Conservation (phyloP, 2,888 invertebrate species). For the Linyphia triangularis region DNA sequence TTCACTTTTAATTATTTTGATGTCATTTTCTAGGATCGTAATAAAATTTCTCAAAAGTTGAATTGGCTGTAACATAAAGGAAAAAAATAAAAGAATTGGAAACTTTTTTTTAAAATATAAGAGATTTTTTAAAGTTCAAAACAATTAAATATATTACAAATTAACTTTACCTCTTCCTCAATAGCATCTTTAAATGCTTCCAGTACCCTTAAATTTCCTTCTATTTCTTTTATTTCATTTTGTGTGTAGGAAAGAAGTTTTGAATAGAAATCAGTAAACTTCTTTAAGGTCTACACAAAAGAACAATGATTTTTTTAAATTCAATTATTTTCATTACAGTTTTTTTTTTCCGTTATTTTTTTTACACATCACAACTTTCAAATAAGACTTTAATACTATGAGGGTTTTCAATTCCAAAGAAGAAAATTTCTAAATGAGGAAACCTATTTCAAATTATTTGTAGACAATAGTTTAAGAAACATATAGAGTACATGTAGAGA, state of each 20-base stretch:
- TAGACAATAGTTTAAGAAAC: too few species aligned
- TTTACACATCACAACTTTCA: too few species aligned
- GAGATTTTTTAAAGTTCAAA: neutral
- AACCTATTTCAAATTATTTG: neutral
- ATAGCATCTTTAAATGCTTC: conserved; percentile 1
- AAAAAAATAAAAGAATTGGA: neutral
- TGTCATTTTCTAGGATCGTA: conserved; percentile 4
- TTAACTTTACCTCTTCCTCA: conserved; percentile 15
- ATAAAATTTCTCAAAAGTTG: conserved; percentile 3
- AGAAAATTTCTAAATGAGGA: neutral
- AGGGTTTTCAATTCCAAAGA: too few species aligned
- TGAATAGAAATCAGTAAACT: conserved; percentile 33
- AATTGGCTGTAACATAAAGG: conserved; percentile 20
- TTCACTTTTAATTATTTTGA: conserved; percentile 20
- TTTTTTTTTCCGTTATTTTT: too few species aligned
- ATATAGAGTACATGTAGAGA: too few species aligned
- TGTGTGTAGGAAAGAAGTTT: neutral
- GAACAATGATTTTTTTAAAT: neutral
- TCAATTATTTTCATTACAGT: neutral
- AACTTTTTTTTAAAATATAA: neutral
- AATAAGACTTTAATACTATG: too few species aligned
- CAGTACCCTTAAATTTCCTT: conserved; percentile 29
- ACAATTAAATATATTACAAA: neutral
- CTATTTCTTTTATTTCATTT: neutral
- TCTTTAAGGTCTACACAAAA: neutral